Evolutionary conservation across 37 sponge, comb jelly and placozoan genomes (phyloP).

Genomic region (Dysidea cf. avara): DNA sequence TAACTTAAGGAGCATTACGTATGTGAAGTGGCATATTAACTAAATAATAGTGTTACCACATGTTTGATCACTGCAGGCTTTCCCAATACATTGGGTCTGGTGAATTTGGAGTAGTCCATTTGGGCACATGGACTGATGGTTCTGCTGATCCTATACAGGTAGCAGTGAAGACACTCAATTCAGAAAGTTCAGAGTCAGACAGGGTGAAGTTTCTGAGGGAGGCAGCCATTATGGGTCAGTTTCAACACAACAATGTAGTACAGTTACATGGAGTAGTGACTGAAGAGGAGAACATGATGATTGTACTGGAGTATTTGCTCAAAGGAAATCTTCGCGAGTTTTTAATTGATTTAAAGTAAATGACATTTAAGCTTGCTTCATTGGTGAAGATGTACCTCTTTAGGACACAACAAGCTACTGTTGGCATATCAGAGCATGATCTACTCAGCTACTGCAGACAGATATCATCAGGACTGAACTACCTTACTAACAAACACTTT

Average conservation of each 20-base stretch:
- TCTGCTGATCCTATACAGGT: constrained; percentile 1
- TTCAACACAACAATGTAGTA: constrained; percentile 16
- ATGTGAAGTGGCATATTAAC: no score
- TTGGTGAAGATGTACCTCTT: no score
- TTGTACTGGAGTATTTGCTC: constrained; percentile 62
- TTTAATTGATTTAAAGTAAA: not conserved
- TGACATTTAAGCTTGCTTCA: no score
- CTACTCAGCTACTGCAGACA: constrained; percentile 58
- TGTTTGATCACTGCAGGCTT: no score
- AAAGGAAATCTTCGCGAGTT: constrained; percentile 50
- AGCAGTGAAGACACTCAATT: constrained; percentile 20
- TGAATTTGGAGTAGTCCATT: no score
- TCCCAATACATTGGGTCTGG: no score
- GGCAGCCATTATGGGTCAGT: constrained; percentile 45
- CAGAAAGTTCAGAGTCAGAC: not conserved
- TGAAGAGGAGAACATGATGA: constrained; percentile 55
- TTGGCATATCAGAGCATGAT: not conserved
- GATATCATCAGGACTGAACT: constrained; percentile 67
- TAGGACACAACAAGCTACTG: not conserved
- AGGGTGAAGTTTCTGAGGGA: constrained; percentile 35
- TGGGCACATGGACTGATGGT: no score
- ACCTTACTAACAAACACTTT: constrained; percentile 53
- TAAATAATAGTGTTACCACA: no score
- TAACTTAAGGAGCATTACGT: no score
- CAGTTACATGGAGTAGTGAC: constrained; percentile 22